phyloP scores from a whole-genome alignment of 2,888 invertebrate genomes.

The Andricus curvator region DNA sequence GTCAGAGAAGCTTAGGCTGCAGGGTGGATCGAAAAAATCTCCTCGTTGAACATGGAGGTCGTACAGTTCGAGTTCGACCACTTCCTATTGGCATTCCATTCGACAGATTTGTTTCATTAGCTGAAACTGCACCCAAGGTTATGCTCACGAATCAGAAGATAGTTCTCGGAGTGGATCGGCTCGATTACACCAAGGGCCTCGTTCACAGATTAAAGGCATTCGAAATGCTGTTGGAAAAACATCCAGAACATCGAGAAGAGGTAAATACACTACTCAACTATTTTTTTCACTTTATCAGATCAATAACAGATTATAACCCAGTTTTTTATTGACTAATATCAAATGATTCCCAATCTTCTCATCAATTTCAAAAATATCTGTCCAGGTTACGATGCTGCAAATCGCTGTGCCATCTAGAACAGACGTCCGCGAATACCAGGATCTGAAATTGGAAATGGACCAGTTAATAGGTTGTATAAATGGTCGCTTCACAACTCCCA shows the following conservation, averaged over 20 bases:
- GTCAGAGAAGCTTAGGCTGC: constrained; percentile 91
- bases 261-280: constrained; percentile 74
- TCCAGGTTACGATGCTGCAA: constrained; percentile 85
- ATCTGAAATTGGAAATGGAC: constrained; percentile 94
- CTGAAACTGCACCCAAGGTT: constrained; percentile 83
- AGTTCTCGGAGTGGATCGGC: constrained; percentile 91
- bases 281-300: too few species aligned
- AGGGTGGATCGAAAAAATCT: constrained; percentile 93
- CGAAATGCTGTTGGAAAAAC: constrained; percentile 88
- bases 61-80: constrained; percentile 90
- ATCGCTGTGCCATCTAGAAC: constrained; percentile 94
- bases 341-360: background rate
- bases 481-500: constrained; percentile 92
- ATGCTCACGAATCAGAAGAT: constrained; percentile 88
- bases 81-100: constrained; percentile 94
- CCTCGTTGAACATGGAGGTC: constrained; percentile 91
- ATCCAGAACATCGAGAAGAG: constrained; percentile 92
- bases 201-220: constrained; percentile 91
- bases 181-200: constrained; percentile 95
- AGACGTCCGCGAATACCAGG: constrained; percentile 94
- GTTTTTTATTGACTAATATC: background rate
- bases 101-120: constrained; percentile 90
- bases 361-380: background rate
- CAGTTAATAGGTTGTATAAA: constrained; percentile 93
- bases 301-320: background rate